Evolutionary conservation across 2,797 vertebrate species (phyloP), one percentile per base, ranked within the genome.

Genomic region (Intellagama lesueurii): DNA sequence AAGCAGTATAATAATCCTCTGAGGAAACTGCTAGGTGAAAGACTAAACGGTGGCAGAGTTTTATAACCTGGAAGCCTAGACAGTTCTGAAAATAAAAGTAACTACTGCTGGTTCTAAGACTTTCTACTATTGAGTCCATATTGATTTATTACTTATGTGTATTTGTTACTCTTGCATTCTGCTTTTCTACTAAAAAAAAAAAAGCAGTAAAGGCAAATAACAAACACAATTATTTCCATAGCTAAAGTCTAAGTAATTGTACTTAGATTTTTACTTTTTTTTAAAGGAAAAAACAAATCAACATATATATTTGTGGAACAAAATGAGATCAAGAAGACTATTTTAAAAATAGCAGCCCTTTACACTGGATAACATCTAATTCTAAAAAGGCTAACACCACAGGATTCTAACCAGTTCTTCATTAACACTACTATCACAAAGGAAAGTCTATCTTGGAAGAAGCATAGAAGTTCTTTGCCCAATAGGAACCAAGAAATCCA

Each of bases 261-360:
- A 56, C 52, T 14, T 56, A 14, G 9, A 56, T 56, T 56, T 40
- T 40, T 40, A 40, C 40, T 86, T 83, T 64, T 72, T n/a, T 52
- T 81, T 89, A 93, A 91, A 35, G 64, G 70, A 14, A 7, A 44
- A 16, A 32, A 66, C 64, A 40, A 68, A 35, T 24, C 7, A 30
- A 70, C 32, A 90, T 89, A 14, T 56, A 56, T 56, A 56, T 64
- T 68, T 77, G 87, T 35, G 87, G 89, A 80, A 30, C 44, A 91
- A 92, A 76, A 26, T 32, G 12, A 28, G 70, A 69, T 16, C 68
- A 84, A 85, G 44, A 79, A 8, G 30, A 87, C 4, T 19, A 56
- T 22, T 73, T 40, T 69, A 4, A 35, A 16, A 88, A 73, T 4
- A 72, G 83, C 82, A 30, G 86, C 7, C 68, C 8, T 76, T 4